Percentiles rank a stretch among this genome's conserved stretches.
Evolutionary conservation across 2,888 invertebrate genomes (phyloP).

Genomic region (Lasioglossum lativentre): DNA sequence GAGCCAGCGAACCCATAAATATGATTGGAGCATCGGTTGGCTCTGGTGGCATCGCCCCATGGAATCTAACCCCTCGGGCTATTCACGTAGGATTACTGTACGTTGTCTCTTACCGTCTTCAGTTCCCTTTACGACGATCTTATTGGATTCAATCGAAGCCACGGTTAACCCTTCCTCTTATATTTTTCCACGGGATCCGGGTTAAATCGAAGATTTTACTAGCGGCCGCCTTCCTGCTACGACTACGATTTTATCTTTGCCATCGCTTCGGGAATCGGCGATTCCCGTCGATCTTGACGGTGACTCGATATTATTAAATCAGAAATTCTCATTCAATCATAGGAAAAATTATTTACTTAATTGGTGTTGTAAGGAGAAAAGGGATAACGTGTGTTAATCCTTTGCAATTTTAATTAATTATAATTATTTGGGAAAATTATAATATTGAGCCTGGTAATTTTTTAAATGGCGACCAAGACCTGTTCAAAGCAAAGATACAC

Average conservation of each 20-base stretch:
- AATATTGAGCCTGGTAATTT: neutral
- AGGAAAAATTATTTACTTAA: no score
- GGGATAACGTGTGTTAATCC: neutral
- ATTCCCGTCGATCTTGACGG: neutral
- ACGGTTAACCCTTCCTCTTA: conserved; percentile 68
- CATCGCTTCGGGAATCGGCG: neutral
- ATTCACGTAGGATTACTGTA: conserved; percentile 79
- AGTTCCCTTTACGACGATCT: conserved; percentile 80
- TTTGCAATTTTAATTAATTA: neutral
- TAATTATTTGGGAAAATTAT: neutral
- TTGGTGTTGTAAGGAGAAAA: neutral
- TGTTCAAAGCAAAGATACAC: neutral
- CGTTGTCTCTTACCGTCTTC: conserved; percentile 75
- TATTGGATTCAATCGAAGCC: conserved; percentile 80
- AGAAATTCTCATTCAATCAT: neutral
- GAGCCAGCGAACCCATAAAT: conserved; percentile 80
- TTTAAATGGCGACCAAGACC: neutral
- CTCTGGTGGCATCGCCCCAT: conserved; percentile 64
- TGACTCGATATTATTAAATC: neutral
- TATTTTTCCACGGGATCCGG: conserved; percentile 39
- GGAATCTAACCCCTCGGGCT: conserved; percentile 71
- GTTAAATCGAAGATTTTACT: conserved; percentile 48
- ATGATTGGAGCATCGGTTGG: conserved; percentile 81
- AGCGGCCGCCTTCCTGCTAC: neutral
- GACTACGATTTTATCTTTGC: conserved; percentile 13